phyloP scores from a whole-genome alignment of 2,797 vertebrate genomes.

The Enteromius thamalakanensis region DNA sequence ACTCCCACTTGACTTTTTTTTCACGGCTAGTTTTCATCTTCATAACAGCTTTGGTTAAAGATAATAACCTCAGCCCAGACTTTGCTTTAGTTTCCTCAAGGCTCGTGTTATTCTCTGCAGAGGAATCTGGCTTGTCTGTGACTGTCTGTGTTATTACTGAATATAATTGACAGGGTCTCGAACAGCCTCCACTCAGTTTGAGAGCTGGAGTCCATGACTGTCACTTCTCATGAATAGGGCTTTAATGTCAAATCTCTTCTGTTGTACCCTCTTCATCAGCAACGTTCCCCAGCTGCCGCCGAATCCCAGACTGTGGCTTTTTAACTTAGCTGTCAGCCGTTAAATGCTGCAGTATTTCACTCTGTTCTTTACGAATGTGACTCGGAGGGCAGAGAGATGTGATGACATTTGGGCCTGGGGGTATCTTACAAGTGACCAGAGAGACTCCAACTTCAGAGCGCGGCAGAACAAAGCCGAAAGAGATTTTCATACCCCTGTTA shows the following conservation, averaged over 20 bases:
- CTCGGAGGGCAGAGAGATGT: conserved; percentile 20
- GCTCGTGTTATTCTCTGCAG: not conserved
- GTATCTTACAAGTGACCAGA: conserved; percentile 37
- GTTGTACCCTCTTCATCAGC: conserved; percentile 42
- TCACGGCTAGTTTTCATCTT: not conserved
- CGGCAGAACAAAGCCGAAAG: conserved; percentile 22
- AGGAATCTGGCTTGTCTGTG: conserved; percentile 9
- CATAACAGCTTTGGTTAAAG: not conserved
- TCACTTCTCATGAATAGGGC: conserved; percentile 41
- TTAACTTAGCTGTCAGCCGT: conserved; percentile 31
- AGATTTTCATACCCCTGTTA: conserved; percentile 40
- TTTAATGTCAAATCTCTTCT: conserved; percentile 48
- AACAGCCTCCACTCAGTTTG: conserved; percentile 1
- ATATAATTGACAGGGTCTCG: conserved; percentile 34
- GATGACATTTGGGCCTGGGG: conserved; percentile 24
- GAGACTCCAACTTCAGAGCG: conserved; percentile 31
- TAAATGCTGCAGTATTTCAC: conserved; percentile 39
- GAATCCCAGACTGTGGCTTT: conserved; percentile 22
- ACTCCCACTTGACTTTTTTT: not conserved
- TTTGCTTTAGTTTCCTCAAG: not conserved
- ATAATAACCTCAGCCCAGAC: not conserved
- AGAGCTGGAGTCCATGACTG: conserved; percentile 34
- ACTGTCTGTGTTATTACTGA: conserved; percentile 21
- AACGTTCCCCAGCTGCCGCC: not conserved
- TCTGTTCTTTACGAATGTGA: conserved; percentile 34